These are phyloP conservation scores for Syngnathus rostellatus DNA, from an alignment of 2,797 vertebrate genomes.

Conservation along the genomic window DNA sequence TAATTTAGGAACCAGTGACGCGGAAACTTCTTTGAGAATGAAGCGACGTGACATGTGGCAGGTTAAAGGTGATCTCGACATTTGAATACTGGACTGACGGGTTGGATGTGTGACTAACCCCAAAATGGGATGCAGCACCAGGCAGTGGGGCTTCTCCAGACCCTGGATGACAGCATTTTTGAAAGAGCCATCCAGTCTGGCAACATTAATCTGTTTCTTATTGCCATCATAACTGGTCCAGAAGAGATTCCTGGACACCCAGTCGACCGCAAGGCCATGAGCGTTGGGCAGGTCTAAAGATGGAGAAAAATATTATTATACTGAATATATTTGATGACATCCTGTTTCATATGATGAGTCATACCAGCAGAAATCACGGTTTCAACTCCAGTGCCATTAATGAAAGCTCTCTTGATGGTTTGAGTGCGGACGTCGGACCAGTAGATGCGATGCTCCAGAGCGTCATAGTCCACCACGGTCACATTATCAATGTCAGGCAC, in stretches of 20 bases:
- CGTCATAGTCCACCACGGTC: slow-evolving; percentile 91
- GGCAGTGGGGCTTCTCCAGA: slow-evolving; percentile 88
- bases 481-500: slow-evolving; percentile 96
- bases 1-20: slow-evolving; percentile 12
- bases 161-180: slow-evolving; percentile 94
- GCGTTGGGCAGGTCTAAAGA: slow-evolving; percentile 86
- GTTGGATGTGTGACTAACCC: slow-evolving; percentile 69
- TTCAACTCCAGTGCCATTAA: slow-evolving; percentile 93
- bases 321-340: not conserved
- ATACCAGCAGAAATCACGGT: slow-evolving; percentile 89
- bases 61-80: slow-evolving; percentile 32
- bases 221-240: slow-evolving; percentile 96
- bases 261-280: slow-evolving; percentile 90
- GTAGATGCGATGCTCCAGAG: slow-evolving; percentile 89
- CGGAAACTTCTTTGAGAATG: slow-evolving; percentile 18
- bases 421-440: slow-evolving; percentile 98
- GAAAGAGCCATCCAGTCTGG: slow-evolving; percentile 91
- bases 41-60: slow-evolving; percentile 4
- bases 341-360: slow-evolving; percentile 14
- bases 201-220: slow-evolving; percentile 97
- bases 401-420: slow-evolving; percentile 94
- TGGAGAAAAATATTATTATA: not conserved
- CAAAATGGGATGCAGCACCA: slow-evolving; percentile 84
- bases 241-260: slow-evolving; percentile 95
- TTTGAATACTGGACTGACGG: slow-evolving; percentile 21